Percentiles rank a stretch among this genome's conserved stretches.
These are phyloP conservation scores for Cyphomyrus discorhynchus DNA, from an alignment of 2,113 vertebrate species.

Conservation along the genomic window DNA sequence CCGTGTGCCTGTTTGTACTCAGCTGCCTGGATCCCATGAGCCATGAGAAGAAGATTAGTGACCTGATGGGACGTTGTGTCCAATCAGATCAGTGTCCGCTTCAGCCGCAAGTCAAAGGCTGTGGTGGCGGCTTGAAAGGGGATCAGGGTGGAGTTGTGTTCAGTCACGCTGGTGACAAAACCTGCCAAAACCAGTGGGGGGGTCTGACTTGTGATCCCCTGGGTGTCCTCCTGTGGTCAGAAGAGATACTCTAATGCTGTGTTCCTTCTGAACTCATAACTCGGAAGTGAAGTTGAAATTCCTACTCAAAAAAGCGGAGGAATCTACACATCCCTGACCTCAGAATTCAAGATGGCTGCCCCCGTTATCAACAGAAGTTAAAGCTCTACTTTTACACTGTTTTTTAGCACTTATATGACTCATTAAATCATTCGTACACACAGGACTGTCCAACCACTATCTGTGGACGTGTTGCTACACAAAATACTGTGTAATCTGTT, in stretches of 20 bases:
- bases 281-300: not conserved
- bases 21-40: not conserved
- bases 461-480: not conserved
- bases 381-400: not conserved
- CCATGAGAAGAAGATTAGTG: not conserved
- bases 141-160: not conserved
- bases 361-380: not conserved
- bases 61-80: not conserved
- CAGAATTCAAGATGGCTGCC: not conserved
- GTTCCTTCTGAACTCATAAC: not conserved
- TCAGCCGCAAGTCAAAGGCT: not conserved
- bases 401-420: not conserved
- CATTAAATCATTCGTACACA: not conserved
- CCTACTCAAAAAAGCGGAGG: not conserved
- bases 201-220: not conserved
- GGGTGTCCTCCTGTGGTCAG: not conserved
- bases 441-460: not conserved
- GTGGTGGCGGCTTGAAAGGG: not conserved
- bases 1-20: not conserved
- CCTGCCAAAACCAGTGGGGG: not conserved
- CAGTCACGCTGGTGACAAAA: no score
- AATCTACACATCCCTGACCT: not conserved
- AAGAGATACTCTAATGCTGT: not conserved
- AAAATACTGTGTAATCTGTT: not conserved
- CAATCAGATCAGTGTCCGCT: not conserved